Evolutionary conservation across 2,888 invertebrate genomes (phyloP).

Genomic region (Subacronicta megacephala): DNA sequence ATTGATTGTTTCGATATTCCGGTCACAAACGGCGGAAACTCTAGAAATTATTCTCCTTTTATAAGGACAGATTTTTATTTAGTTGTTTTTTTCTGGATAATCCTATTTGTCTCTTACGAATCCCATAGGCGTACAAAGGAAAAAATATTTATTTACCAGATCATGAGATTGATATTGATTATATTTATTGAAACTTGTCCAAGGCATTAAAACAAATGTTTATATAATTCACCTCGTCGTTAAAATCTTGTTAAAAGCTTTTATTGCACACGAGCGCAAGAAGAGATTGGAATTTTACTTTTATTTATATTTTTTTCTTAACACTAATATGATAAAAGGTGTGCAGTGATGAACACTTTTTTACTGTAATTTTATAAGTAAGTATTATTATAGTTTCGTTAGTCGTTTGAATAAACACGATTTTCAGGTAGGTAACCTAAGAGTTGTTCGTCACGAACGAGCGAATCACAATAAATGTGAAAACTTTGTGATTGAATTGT

Average conservation of each 20-base stretch:
- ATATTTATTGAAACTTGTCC: too few relatives aligned
- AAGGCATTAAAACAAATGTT: too few relatives aligned
- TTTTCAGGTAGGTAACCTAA: slow-evolving; percentile 22
- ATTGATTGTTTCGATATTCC: slow-evolving; percentile 88
- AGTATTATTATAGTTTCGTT: too few relatives aligned
- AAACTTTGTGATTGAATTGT: slow-evolving; percentile 58
- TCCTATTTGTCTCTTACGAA: slow-evolving; percentile 17
- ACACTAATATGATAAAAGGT: too few relatives aligned
- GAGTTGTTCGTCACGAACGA: slow-evolving; percentile 36
- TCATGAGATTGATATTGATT: too few relatives aligned
- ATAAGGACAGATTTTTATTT: slow-evolving; percentile 58
- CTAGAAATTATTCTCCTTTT: slow-evolving; percentile 61
- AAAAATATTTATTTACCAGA: slow-evolving; percentile 7
- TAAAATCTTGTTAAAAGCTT: too few relatives aligned
- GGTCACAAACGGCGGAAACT: slow-evolving; percentile 75
- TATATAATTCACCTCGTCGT: too few relatives aligned
- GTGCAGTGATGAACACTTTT: too few relatives aligned
- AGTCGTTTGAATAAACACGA: slow-evolving; percentile 6
- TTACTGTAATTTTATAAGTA: too few relatives aligned
- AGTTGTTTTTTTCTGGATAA: slow-evolving; percentile 33
- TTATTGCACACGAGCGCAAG: too few relatives aligned
- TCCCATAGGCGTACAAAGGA: slow-evolving; percentile 22
- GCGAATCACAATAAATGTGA: slow-evolving; percentile 43
- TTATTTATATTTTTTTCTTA: too few relatives aligned
- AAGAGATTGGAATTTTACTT: too few relatives aligned